Base-by-base conservation (phyloP, 1,140 invertebrate genomes). In the Chionoecetes opilio region DNA sequence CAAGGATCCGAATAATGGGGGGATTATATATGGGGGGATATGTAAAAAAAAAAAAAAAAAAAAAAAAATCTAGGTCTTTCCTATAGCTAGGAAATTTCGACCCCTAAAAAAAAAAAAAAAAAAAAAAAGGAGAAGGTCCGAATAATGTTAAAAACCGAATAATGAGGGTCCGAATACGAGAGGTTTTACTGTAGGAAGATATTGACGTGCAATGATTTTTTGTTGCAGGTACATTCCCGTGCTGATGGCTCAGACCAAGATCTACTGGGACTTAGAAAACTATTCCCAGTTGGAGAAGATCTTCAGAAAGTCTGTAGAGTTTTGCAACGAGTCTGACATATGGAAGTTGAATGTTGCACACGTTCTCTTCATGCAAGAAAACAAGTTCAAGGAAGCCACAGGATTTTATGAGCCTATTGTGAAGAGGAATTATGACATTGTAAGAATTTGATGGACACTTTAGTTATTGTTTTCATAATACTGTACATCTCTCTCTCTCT, bases 311-410 rank as follows among this genome's bases (percentile, higher is more conserved):
- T 99, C 99, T 87, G 99, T 99, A 0, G 99, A 99, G 97, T 99
- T 99, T 97, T 99, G 99, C 96, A 99, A 99, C 96, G 99, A 99
- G 97, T 99, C 99, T 96, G 99, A 99, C 96, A 98, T 98, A 0
- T 99, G 99, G 99, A 98, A 99, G 96, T 97, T 99, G 6, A 99
- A 99, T 97, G 99, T 99, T 0, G 99, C 99, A 0, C 99, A 99
- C 97, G 99, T 99, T 2, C 97, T 99, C 6, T 99, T 99, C 97
- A 99, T 99, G 99, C 99, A 99, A 97, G 99, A 99, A 97, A 99
- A 99, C 97, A 99, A 99, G 97, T 99, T 99, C 97, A 99, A 99
- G 97, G 99, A 99, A 97, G 99, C 99, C 0, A 98, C 99, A 2
- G 99, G 99, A 82, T 99, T 99, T 97, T 99, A 99, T 97, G 99